These are phyloP conservation scores for Brachyhypopomus occidentalis DNA, from an alignment of 2,113 vertebrate species.

Conservation along the genomic window DNA sequence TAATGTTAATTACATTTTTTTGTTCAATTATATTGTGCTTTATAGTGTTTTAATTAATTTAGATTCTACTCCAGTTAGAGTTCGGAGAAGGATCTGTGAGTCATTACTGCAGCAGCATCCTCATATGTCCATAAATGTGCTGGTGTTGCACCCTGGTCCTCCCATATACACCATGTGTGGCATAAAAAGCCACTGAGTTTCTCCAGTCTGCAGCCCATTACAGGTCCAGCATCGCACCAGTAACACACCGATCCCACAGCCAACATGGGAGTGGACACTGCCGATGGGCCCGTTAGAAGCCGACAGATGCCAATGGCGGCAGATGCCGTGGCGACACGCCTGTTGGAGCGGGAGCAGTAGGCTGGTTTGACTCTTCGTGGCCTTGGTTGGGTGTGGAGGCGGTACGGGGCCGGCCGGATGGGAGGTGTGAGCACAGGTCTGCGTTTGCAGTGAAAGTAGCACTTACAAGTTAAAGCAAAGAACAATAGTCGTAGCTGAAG, in stretches of 20 bases:
- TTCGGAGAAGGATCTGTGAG: not conserved
- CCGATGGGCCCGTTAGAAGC: slow-evolving; percentile 28
- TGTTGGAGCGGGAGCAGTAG: slow-evolving; percentile 29
- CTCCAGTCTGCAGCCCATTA: too few species aligned
- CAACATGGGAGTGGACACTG: slow-evolving; percentile 12
- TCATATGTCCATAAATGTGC: not conserved
- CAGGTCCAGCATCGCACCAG: not conserved
- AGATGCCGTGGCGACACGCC: slow-evolving; percentile 19
- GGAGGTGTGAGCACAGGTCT: too few species aligned
- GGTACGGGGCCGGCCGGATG: too few species aligned
- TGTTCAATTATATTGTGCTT: too few species aligned
- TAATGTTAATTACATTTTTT: too few species aligned
- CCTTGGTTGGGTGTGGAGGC: not conserved
- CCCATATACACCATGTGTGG: too few species aligned
- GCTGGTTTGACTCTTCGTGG: not conserved
- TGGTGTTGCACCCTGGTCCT: not conserved
- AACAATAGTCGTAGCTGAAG: too few species aligned
- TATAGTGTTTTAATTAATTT: slow-evolving; percentile 1
- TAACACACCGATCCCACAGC: slow-evolving; percentile 20
- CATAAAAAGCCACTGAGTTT: too few species aligned
- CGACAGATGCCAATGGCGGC: slow-evolving; percentile 28
- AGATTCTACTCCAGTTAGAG: not conserved
- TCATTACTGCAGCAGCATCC: not conserved
- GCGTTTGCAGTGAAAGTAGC: too few species aligned
- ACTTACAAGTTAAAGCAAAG: too few species aligned